Evolutionary conservation across 1,140 invertebrate genomes (phyloP), one percentile per base, ranked within the genome.

Genomic region (Neocloeon triangulifer): DNA sequence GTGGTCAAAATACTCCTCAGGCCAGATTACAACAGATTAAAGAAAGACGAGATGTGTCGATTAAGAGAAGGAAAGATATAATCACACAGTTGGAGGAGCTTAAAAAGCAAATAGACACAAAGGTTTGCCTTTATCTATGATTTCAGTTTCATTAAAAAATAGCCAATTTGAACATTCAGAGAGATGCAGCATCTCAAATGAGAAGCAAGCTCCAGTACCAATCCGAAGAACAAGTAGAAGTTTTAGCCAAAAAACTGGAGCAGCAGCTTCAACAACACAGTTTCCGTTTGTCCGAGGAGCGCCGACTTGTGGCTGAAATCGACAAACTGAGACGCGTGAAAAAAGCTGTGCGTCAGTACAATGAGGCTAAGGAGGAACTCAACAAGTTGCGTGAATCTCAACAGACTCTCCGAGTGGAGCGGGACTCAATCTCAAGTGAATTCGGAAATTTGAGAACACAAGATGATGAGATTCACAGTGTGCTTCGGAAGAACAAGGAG

Each of bases 241-340:
- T 31, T 16, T 20, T 32, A 19, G 30, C 33, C 15, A 17, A 32
- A 13, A 41, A 43, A 30, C 37, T 54, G 30, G 48, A 52, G 32
- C 41, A 38, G 32, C 47, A 51, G 28, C 36, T 54, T 17, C 44
- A 44, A 13, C 42, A 37, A 4, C 43, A 48, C 30, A 50, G 47
- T 28, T 54, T 50, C 38, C 44, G 43, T 30, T 41, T 52, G 16
- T 38, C 39, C 7, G 50, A 54, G 30, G 52, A 54, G 38, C 47
- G 44, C 30, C 52, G 49, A 33, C 48, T 54, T 31, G 49, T 54
- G n/a, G 42, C 43, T 19, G 52, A 54, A 38, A 48, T 54, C 19
- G 48, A 54, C 38, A 41, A 44, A 18, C 35, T 54, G 25, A 50
- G 47, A 25, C 41, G 52, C 19, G 53, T 51, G 13, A 54, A 53